These are phyloP conservation scores for Pseudois nayaur DNA, from an alignment of 2,113 vertebrate species.

Conservation along the genomic window DNA sequence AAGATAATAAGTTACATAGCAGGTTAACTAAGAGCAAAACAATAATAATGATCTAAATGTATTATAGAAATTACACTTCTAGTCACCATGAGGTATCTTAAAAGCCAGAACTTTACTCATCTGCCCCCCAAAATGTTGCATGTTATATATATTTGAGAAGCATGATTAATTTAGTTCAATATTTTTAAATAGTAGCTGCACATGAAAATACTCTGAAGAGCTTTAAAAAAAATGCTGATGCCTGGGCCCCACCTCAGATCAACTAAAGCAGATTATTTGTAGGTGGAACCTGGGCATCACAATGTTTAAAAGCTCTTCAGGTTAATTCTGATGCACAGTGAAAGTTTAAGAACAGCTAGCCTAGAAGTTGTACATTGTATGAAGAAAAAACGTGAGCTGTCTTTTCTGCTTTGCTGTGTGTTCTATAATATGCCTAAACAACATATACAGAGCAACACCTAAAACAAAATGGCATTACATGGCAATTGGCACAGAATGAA, in stretches of 20 bases:
- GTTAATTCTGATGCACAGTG: background rate
- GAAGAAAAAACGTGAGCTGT: background rate
- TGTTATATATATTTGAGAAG: background rate
- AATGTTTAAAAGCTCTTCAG: conserved; percentile 4
- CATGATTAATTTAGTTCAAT: conserved; percentile 16
- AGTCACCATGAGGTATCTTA: conserved; percentile 8
- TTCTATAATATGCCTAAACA: conserved; percentile 29
- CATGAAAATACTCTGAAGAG: background rate
- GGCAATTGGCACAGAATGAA: background rate
- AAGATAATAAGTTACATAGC: conserved; percentile 10
- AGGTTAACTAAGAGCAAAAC: conserved; percentile 28
- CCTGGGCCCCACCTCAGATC: background rate
- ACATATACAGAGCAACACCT: background rate
- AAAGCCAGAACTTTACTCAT: background rate
- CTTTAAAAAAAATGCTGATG: background rate
- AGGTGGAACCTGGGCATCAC: background rate
- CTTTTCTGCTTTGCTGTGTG: conserved; percentile 13
- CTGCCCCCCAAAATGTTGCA: background rate
- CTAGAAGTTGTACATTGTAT: background rate
- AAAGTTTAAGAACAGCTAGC: background rate
- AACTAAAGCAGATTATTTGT: background rate
- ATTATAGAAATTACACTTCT: conserved; percentile 9
- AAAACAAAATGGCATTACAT: conserved; percentile 34
- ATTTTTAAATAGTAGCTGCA: conserved; percentile 2
- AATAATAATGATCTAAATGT: conserved; percentile 20